These are phyloP conservation scores for Geococcyx californianus DNA, from an alignment of 2,113 vertebrate species.

Conservation along the genomic window DNA sequence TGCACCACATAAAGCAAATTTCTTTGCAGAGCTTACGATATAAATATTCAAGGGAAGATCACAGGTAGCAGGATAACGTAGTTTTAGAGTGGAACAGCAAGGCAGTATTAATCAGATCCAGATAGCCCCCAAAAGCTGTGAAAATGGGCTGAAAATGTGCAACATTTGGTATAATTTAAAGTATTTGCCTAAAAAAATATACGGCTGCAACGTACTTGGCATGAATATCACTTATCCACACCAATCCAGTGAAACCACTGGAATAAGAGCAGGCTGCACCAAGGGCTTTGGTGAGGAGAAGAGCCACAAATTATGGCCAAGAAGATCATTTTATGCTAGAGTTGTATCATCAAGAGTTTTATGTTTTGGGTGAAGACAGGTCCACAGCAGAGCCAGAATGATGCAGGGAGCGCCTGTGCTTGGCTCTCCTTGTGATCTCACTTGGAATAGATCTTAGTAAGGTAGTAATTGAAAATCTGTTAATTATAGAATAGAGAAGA, in stretches of 20 bases:
- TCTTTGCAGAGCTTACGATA: background rate
- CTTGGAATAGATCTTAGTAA: background rate
- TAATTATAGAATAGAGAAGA: constrained; percentile 24
- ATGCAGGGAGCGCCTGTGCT: background rate
- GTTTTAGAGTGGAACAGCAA: background rate
- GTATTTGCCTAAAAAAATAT: background rate
- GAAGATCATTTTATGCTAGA: background rate
- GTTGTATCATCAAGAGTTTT: background rate
- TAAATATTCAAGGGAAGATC: constrained; percentile 25
- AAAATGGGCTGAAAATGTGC: background rate
- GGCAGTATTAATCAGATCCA: background rate
- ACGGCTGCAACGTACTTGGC: background rate
- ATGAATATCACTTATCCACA: background rate
- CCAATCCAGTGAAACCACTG: background rate
- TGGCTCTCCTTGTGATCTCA: background rate
- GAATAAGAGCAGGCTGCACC: background rate
- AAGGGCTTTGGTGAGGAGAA: background rate
- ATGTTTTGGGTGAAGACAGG: background rate
- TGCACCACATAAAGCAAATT: background rate
- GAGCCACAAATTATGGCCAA: background rate
- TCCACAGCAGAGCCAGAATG: background rate
- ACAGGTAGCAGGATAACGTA: constrained; percentile 15
- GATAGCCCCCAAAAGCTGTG: background rate
- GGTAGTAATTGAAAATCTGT: constrained; percentile 3
- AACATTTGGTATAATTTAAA: background rate